Evolutionary conservation across 2,797 vertebrate species (phyloP).

Genomic region (Brachyrhaphis roseni): DNA sequence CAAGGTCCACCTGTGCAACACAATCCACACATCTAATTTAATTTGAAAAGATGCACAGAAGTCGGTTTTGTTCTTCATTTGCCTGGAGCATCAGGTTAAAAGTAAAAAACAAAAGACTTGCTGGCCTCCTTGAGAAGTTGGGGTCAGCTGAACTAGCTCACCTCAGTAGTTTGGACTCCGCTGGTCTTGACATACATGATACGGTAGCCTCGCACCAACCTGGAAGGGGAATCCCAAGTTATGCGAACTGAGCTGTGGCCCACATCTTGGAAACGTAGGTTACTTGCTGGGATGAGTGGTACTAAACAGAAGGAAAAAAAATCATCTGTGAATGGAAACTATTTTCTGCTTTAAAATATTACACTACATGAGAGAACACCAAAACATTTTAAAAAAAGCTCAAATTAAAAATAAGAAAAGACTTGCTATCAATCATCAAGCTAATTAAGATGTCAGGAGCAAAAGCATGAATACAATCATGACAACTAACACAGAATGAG

Average conservation of each 20-base stretch:
- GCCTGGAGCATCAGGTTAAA: neutral
- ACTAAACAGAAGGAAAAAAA: slow-evolving; percentile 74
- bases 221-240: slow-evolving; percentile 87
- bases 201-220: slow-evolving; percentile 85
- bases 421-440: neutral
- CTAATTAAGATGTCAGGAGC: neutral
- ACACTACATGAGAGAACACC: neutral
- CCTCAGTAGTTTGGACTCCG: slow-evolving; percentile 90
- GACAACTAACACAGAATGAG: neutral
- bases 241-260: slow-evolving; percentile 87
- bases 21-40: fast-evolving
- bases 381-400: neutral
- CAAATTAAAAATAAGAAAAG: neutral
- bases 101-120: neutral
- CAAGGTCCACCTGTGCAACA: slow-evolving; percentile 86
- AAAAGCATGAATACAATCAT: neutral
- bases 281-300: slow-evolving; percentile 85
- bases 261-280: slow-evolving; percentile 88
- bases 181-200: slow-evolving; percentile 90
- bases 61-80: neutral
- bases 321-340: neutral
- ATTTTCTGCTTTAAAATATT: neutral
- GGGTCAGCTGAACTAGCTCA: slow-evolving; percentile 60
- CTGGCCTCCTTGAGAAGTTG: fast-evolving
- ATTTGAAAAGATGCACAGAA: neutral